Evolutionary conservation across 2,113 vertebrate genomes (phyloP), one percentile per base, ranked within the genome.

Genomic region (Acanthisitta chloris): DNA sequence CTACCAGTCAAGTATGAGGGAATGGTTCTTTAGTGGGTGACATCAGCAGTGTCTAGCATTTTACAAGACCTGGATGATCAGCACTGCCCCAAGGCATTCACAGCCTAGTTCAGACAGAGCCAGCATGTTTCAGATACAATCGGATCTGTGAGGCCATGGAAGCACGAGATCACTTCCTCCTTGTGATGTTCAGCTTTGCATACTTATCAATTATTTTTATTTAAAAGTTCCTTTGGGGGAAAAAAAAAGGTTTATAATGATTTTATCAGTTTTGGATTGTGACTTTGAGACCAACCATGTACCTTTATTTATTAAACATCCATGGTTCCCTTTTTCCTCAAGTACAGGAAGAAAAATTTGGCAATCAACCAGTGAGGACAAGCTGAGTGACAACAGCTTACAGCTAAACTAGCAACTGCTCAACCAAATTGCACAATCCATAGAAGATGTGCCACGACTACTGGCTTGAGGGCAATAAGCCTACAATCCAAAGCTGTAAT

Each of bases 371-470:
- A 94, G 28, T 13, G 25, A 95, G 36, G 40, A 79, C 58, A 95
- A 81, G 48, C 66, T 88, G 70, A 92, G 28, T 80, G 82, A 82
- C 74, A 95, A 49, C 1, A 61, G 36, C 81, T 93, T 72, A 81
- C 74, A 94, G 85, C 62, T 92, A 64, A 95, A 93, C 85, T n/a
- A 92, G 82, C 74, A 91, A 93, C 73, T 48, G 81, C 74, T 86
- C 66, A 90, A 76, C 62, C 49, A 82, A 88, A 88, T 3, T 85
- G 81, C 76, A 82, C 40, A 76, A 83, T 51, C 42, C 33, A 40
- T 3, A 57, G 61, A 81, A 81, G 70, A 78, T 36, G 31, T 61
- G 29, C 81, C 71, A 82, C 2, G 4, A 82, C 55, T 88, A 54
- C 61, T 36, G 86, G 36, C n/a, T 92, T 48, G 54, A 88, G 76